Base-by-base conservation (phyloP, 1,140 invertebrate species). In the Aleiodes sp. region DNA sequence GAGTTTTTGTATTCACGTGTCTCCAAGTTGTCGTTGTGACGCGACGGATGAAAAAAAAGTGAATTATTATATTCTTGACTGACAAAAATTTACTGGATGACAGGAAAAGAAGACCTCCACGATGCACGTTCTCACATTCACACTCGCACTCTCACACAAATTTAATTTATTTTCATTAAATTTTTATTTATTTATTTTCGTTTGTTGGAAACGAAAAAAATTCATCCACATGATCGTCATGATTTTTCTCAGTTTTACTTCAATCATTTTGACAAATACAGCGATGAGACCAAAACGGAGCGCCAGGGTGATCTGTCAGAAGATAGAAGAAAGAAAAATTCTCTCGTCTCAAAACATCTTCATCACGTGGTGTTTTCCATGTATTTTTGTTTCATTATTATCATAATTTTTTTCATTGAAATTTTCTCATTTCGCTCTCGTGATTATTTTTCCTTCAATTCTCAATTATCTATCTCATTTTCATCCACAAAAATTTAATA, bases 111-210 rank as follows among this genome's bases (percentile, higher is more conserved):
- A 12, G 28, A 59, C 9, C 4, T 28, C 31, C 31, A 33, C 26
- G 28, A 59, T 59, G 46, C 46, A 52, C 16, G 10, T 52, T 24
- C 46, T 31, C 56, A 59, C 56, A 59, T 59, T 26, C 56, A 31
- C 56, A 31, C 56, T 59, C 56, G 56, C 56, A 59, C 56, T 59
- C 56, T 14, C 56, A 14, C 28, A 59, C n/a, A n/a, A n/a, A n/a
- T n/a, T n/a, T n/a, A n/a, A n/a, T n/a, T n/a, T n/a, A n/a, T n/a
- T n/a, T n/a, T n/a, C n/a, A n/a, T n/a, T n/a, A n/a, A n/a, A 39
- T 37, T 35, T 19, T 26, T 63, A 41, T 63, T 39, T 39, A 31
- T 37, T 19, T 31, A 60, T 10, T 31, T 35, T 41, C 31, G 19
- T 39, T n/a, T 41, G 52, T 4, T 31, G 24, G n/a, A 35, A 12